These are phyloP conservation scores for Portunus trituberculatus DNA, from an alignment of 1,140 invertebrate species.

Conservation along the genomic window DNA sequence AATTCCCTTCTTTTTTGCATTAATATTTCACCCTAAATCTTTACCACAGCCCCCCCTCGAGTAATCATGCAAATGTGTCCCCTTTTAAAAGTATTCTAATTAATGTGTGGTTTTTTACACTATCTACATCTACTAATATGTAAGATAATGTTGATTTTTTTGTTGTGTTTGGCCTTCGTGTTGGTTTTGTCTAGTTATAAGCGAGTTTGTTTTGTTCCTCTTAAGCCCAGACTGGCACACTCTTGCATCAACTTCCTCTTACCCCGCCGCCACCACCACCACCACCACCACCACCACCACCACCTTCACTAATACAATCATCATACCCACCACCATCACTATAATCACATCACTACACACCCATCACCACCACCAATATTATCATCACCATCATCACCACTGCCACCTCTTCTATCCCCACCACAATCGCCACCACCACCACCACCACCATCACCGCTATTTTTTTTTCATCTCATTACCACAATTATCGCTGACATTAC, in stretches of 20 bases:
- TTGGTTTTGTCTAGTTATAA: background rate
- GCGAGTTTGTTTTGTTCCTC: background rate
- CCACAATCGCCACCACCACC: background rate
- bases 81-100: no score
- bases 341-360: no score
- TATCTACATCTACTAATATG: no score
- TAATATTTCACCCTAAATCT: background rate
- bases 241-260: no score
- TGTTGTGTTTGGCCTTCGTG: background rate
- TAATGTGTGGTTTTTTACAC: no score
- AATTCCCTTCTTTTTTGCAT: slow-evolving; percentile 9
- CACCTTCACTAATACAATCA: no score
- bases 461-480: background rate
- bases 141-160: background rate
- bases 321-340: no score
- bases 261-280: no score
- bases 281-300: no score
- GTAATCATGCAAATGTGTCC: no score
- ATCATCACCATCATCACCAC: background rate
- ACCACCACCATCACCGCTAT: background rate
- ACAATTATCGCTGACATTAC: background rate
- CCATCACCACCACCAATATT: background rate
- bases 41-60: no score
- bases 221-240: no score
- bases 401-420: background rate